Conservation (phyloP, 2,797 vertebrate genomes). For the Myotis vivesi region DNA sequence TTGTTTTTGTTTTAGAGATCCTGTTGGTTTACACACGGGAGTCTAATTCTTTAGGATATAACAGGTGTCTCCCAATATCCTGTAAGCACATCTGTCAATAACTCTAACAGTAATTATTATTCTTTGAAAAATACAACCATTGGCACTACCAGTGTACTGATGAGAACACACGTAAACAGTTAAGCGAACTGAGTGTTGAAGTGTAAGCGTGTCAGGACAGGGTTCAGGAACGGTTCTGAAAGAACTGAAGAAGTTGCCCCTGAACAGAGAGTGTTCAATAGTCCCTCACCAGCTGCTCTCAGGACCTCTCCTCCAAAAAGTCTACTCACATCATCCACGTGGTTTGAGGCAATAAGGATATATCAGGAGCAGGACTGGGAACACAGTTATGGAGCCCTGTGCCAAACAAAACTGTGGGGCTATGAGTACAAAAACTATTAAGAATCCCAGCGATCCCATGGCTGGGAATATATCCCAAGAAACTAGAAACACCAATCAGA, state of each 20-base stretch:
- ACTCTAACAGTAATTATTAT: not conserved
- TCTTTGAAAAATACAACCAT: not conserved
- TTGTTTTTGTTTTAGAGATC: not conserved
- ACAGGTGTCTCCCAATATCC: not conserved
- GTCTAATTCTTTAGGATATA: not conserved
- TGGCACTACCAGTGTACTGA: not conserved
- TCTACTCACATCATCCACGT: rapidly evolving
- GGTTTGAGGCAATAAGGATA: not conserved
- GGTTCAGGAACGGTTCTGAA: not conserved
- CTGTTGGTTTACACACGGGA: not conserved
- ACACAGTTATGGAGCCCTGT: rapidly evolving
- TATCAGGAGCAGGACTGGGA: not conserved
- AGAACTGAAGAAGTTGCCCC: not conserved
- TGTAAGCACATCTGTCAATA: not conserved
- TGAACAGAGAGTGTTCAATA: not conserved
- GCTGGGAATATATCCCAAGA: no score
- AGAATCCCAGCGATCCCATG: not conserved
- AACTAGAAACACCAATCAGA: no score
- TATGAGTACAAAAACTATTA: not conserved
- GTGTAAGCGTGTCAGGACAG: not conserved
- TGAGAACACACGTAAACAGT: not conserved
- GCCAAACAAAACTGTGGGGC: not conserved
- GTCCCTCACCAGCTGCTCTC: not conserved
- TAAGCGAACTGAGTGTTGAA: not conserved
- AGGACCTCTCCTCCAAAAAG: not conserved